phyloP scores from a whole-genome alignment of 2,113 vertebrate genomes.

The Eidolon helvum region DNA sequence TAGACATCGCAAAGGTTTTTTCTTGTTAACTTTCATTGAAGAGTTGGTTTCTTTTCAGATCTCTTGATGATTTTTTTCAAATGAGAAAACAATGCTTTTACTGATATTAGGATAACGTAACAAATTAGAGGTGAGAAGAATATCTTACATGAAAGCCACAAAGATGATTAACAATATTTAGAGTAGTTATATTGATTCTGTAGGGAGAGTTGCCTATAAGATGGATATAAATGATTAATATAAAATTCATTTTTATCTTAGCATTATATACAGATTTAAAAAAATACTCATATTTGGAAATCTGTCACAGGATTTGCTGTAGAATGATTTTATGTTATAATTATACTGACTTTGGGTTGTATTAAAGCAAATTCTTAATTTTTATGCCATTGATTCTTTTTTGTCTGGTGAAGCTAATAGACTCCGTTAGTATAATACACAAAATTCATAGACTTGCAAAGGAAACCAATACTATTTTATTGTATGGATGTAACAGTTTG shows the following conservation, averaged over 20 bases:
- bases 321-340: background rate
- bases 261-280: background rate
- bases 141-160: background rate
- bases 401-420: background rate
- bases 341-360: background rate
- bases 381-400: background rate
- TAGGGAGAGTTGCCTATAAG: background rate
- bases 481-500: background rate
- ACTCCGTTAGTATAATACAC: background rate
- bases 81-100: background rate
- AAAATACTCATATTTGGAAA: background rate
- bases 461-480: background rate
- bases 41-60: background rate
- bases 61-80: background rate
- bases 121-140: background rate
- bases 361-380: background rate
- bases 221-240: background rate
- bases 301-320: background rate
- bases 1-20: background rate
- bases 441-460: background rate
- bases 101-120: background rate
- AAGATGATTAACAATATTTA: background rate
- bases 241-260: background rate
- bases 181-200: background rate
- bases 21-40: background rate